Evolutionary conservation across 2,113 vertebrate genomes (phyloP), one percentile per base, ranked within the genome.

Genomic region (Dasyurus viverrinus): DNA sequence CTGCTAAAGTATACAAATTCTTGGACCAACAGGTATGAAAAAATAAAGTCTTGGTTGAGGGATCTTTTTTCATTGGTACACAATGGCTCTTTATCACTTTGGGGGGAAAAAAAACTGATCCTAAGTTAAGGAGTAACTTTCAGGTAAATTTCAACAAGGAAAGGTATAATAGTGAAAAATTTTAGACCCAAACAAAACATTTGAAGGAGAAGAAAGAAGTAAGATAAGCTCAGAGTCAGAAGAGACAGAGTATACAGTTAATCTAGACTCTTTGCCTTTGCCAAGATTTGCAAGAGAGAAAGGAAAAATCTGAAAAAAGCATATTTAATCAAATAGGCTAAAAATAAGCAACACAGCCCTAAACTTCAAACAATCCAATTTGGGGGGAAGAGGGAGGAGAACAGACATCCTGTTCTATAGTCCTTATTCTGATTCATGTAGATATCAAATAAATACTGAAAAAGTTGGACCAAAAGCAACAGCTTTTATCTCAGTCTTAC

Each of bases 21-120:
- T 68, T 68, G 30, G 60, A 30, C 60, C 0, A 36, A 30, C 12
- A 36, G 60, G 84, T 5, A 93, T 12, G 53, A 53, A 50, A 95
- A 89, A 9, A 25, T 9, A 60, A 93, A 26, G 46, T 27, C 11
- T 24, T 84, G 2, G 54, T 53, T 94, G 92, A 96, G 76, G 52
- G 94, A 50, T 7, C n/a, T 93, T 7, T 42, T 53, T 55, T 27
- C 94, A 30, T 53, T 93, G 54, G 91, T 25, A 14, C 54, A 91
- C 92, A 94, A 60, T 60, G 57, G 57, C 57, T 30, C 92, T 42
- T 50, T 10, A 46, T 47, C 26, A 95, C 47, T 97, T 53, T 46
- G 54, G 55, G 25, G 8, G 3, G 46, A 94, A 95, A 96, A 89
- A 96, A 89, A 89, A 90, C 3, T 89, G 60, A 94, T 46, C 36